These are phyloP conservation scores for Hoplostethus atlanticus DNA, from an alignment of 2,797 vertebrate genomes.

Conservation along the genomic window DNA sequence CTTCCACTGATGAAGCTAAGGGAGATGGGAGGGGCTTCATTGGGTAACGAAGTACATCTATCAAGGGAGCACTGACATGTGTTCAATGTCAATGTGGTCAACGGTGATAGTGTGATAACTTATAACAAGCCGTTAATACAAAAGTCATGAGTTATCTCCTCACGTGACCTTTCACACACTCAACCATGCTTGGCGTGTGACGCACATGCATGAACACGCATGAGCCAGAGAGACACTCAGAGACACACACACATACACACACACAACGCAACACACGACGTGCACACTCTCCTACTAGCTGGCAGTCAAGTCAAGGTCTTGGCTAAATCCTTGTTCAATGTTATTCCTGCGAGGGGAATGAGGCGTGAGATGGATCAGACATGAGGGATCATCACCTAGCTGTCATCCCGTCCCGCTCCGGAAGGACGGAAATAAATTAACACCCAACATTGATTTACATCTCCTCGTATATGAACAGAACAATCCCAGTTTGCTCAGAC, in stretches of 20 bases:
- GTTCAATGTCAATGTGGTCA: slow-evolving; percentile 83
- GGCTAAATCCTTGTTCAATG: slow-evolving; percentile 75
- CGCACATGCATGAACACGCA: slow-evolving; percentile 15
- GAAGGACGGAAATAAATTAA: slow-evolving; percentile 66
- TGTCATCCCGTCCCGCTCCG: slow-evolving; percentile 54
- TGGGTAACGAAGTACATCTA: slow-evolving; percentile 88
- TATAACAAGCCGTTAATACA: slow-evolving; percentile 89
- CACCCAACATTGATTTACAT: slow-evolving; percentile 64
- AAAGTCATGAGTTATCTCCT: slow-evolving; percentile 81
- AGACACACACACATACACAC: slow-evolving; percentile 5
- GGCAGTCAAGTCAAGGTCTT: slow-evolving; percentile 74
- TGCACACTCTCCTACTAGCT: slow-evolving; percentile 43
- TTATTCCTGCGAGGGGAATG: slow-evolving; percentile 67
- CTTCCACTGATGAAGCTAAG: slow-evolving; percentile 64
- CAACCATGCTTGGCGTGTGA: not conserved
- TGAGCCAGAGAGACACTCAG: not conserved
- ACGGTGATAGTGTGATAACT: slow-evolving; percentile 79
- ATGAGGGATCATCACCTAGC: slow-evolving; percentile 76
- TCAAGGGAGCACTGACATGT: slow-evolving; percentile 76
- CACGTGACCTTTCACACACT: slow-evolving; percentile 51
- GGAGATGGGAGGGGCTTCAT: slow-evolving; percentile 78
- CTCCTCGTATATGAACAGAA: slow-evolving; percentile 47
- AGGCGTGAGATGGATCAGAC: slow-evolving; percentile 70
- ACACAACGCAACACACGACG: slow-evolving; percentile 41
- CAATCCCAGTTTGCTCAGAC: slow-evolving; percentile 32